Percentiles rank a stretch among this genome's conserved stretches.
Evolutionary conservation across 2,888 invertebrate genomes (phyloP).

Genomic region (Flexamia atlantica): DNA sequence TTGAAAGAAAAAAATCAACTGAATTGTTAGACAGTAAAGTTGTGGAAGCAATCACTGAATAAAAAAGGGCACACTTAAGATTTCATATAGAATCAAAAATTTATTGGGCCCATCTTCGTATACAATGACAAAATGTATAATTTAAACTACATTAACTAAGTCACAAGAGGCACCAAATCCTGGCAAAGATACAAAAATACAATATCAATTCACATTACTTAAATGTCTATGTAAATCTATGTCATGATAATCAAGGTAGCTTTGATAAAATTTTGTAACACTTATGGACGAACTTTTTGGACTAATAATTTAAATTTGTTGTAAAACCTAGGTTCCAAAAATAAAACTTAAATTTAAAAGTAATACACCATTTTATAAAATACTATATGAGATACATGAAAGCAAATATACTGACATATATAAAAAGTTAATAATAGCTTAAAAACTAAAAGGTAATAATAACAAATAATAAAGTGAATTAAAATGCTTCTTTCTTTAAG

Average conservation of each 20-base stretch:
- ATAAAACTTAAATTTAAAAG: too few species aligned
- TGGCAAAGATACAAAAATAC: slow-evolving; percentile 44
- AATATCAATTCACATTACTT: slow-evolving; percentile 11
- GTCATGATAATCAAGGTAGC: background rate
- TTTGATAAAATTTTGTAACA: slow-evolving; percentile 9
- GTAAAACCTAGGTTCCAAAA: too few species aligned
- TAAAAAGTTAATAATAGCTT: too few species aligned
- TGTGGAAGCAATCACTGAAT: background rate
- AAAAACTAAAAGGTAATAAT: too few species aligned
- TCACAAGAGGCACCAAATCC: slow-evolving; percentile 39
- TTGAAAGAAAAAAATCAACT: too few species aligned
- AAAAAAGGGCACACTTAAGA: background rate
- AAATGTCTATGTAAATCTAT: background rate
- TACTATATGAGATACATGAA: too few species aligned
- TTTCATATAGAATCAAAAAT: slow-evolving; percentile 48
- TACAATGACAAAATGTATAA: slow-evolving; percentile 34
- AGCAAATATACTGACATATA: too few species aligned
- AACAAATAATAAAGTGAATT: too few species aligned
- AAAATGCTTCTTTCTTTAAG: too few species aligned
- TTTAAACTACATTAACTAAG: slow-evolving; percentile 35
- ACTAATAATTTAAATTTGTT: background rate
- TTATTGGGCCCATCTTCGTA: slow-evolving; percentile 54
- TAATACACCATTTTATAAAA: too few species aligned
- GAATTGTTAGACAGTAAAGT: too few species aligned
- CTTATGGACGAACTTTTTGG: background rate